Conservation (phyloP, 1,140 invertebrate species). For the Diorhabda sublineata region DNA sequence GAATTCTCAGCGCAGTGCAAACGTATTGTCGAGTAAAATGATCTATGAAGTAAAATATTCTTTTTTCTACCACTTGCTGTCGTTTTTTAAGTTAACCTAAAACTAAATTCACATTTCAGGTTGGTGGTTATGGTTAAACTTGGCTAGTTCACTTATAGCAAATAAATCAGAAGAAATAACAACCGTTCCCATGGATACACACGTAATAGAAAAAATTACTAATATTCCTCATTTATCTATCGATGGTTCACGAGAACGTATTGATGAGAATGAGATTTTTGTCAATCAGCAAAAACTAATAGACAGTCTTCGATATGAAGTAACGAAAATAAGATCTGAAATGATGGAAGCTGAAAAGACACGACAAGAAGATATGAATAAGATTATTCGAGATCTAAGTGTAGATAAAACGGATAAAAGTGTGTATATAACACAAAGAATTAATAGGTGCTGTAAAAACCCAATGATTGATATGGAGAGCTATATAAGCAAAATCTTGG, state of each 20-base stretch:
- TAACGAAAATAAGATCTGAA: slow-evolving; percentile 47
- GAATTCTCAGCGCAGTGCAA: too few relatives aligned
- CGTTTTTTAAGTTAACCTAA: not conserved
- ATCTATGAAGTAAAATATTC: too few relatives aligned
- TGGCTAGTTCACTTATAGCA: slow-evolving; percentile 22
- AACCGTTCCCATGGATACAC: too few relatives aligned
- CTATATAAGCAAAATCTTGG: slow-evolving; percentile 35
- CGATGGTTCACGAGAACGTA: not conserved
- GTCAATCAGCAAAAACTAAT: slow-evolving; percentile 40
- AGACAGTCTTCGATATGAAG: slow-evolving; percentile 45
- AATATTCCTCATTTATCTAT: not conserved
- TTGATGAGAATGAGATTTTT: slow-evolving; percentile 20
- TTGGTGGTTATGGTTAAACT: slow-evolving; percentile 26
- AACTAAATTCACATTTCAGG: slow-evolving; percentile 27
- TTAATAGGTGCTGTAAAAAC: slow-evolving; percentile 34
- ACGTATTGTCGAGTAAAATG: too few relatives aligned
- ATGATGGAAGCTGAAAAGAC: slow-evolving; percentile 43
- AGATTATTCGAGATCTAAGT: slow-evolving; percentile 36
- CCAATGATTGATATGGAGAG: slow-evolving; percentile 34
- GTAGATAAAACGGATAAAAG: slow-evolving; percentile 35
- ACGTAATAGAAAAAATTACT: not conserved
- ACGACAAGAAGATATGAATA: slow-evolving; percentile 35
- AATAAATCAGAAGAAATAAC: too few relatives aligned
- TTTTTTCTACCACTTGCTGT: not conserved
- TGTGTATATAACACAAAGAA: slow-evolving; percentile 28